A percentile compares a stretch with the other conserved stretches of the same genome.
phyloP scores from a whole-genome alignment of 2,113 vertebrate species.

The Dicaeum eximium region DNA sequence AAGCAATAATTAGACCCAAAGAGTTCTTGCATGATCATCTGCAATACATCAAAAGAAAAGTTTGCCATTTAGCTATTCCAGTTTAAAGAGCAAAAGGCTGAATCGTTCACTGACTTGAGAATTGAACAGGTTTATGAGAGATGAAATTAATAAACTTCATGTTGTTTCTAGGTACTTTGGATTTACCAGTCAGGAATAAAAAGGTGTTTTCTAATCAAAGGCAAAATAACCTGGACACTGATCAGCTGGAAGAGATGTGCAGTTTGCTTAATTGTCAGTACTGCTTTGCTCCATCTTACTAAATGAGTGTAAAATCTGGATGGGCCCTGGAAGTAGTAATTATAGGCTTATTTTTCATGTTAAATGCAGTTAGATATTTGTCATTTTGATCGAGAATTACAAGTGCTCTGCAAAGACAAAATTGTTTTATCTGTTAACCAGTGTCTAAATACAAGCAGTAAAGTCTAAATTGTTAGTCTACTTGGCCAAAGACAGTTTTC shows the following conservation, averaged over 20 bases:
- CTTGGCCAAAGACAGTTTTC: background rate
- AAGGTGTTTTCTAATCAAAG: background rate
- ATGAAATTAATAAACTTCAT: background rate
- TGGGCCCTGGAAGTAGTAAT: background rate
- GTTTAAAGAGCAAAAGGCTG: background rate
- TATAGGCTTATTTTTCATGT: background rate
- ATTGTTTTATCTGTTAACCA: background rate
- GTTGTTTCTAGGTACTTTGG: background rate
- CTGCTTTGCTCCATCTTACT: background rate
- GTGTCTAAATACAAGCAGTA: background rate
- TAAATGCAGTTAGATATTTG: background rate
- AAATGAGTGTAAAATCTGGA: background rate
- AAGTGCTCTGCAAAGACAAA: background rate
- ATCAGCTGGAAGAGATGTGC: background rate
- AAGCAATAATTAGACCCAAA: background rate
- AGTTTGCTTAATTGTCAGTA: background rate
- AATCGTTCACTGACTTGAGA: background rate
- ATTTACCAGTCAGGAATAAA: background rate
- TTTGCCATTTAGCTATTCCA: background rate
- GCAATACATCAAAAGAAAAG: background rate
- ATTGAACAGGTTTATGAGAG: background rate
- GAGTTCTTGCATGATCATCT: background rate
- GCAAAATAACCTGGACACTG: background rate
- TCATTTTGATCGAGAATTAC: background rate
- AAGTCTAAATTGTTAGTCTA: background rate